phyloP scores from a whole-genome alignment of 2,113 vertebrate genomes.

The Delphinapterus leucas region DNA sequence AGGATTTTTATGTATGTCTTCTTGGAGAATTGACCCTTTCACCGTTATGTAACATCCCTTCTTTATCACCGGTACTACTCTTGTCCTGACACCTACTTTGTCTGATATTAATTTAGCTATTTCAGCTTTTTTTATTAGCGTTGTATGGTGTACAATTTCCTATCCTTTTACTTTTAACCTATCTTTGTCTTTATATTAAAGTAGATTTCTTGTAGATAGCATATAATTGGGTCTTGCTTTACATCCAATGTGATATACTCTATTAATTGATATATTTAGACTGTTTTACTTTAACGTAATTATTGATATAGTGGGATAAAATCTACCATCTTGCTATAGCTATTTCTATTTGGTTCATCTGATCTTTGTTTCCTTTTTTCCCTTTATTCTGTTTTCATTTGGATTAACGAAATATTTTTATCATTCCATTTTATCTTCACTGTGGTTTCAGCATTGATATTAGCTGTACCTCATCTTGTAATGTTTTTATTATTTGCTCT shows the following conservation, averaged over 20 bases:
- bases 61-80: too few species aligned
- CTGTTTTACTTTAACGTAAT: background rate
- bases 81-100: background rate
- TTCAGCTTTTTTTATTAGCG: background rate
- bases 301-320: background rate
- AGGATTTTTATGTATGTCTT: background rate
- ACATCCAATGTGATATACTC: background rate
- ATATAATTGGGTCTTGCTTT: background rate
- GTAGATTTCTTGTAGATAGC: background rate
- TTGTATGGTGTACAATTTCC: background rate
- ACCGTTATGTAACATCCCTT: accelerated
- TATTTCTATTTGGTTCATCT: background rate
- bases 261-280: background rate
- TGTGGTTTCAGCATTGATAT: background rate
- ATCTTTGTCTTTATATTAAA: background rate
- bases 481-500: background rate
- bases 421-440: background rate
- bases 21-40: background rate
- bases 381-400: background rate
- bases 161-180: background rate
- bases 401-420: background rate
- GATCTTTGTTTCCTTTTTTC: background rate
- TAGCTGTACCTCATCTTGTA: background rate
- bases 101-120: background rate
- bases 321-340: background rate